phyloP scores from a whole-genome alignment of 2,888 invertebrate species.

The Synergus japonicus region DNA sequence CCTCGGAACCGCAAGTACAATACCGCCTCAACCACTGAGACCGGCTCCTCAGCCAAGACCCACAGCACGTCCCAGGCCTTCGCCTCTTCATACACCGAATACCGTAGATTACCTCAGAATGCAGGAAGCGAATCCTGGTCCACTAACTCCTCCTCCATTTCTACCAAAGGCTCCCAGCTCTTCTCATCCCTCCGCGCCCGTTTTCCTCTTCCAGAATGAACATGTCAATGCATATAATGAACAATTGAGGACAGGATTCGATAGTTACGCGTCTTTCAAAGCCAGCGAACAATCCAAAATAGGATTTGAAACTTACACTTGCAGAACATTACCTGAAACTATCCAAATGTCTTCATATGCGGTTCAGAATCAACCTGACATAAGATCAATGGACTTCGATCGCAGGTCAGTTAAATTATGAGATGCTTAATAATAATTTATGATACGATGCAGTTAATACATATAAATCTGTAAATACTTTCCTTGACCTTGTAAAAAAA shows the following conservation, averaged over 20 bases:
- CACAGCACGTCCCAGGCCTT: conserved; percentile 71
- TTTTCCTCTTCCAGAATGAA: conserved; percentile 64
- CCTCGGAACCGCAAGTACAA: conserved; percentile 66
- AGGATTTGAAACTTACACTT: conserved; percentile 56
- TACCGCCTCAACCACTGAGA: conserved; percentile 84
- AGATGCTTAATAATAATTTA: no score
- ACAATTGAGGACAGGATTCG: background rate
- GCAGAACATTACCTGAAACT: conserved; percentile 56
- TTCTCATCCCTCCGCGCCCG: conserved; percentile 52
- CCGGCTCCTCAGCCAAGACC: conserved; percentile 79
- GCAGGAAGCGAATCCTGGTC: conserved; percentile 68
- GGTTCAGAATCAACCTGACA: conserved; percentile 54
- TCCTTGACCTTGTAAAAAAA: background rate
- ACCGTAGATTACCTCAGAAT: conserved; percentile 67
- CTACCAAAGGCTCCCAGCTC: conserved; percentile 47
- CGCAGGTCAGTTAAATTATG: conserved; percentile 37
- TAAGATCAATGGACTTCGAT: conserved; percentile 48
- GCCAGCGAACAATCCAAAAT: conserved; percentile 52
- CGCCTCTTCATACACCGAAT: conserved; percentile 69
- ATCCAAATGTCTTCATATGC: conserved; percentile 64
- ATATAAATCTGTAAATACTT: no score
- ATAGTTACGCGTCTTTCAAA: conserved; percentile 54
- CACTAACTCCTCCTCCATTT: conserved; percentile 72
- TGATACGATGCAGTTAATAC: no score
- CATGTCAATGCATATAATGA: conserved; percentile 44